A percentile compares a stretch with the other conserved stretches of the same genome.
These are phyloP conservation scores for Drosophila kuntzei DNA, from an alignment of 2,888 invertebrate genomes.

Conservation along the genomic window DNA sequence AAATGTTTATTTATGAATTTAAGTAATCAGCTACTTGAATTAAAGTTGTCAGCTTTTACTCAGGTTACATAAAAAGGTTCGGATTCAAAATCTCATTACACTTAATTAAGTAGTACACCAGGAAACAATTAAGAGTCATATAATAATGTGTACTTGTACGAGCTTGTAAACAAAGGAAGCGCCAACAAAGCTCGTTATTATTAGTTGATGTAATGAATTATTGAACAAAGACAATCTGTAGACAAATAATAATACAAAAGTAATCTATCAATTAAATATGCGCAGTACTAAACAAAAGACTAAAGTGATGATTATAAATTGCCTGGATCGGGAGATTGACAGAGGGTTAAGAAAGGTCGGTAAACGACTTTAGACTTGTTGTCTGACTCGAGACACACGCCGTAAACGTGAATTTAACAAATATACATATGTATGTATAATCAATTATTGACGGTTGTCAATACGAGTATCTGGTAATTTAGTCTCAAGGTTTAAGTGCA, in stretches of 20 bases:
- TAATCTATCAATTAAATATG: constrained; percentile 51
- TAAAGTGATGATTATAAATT: constrained; percentile 43
- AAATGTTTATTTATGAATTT: constrained; percentile 12
- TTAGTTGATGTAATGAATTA: constrained; percentile 34
- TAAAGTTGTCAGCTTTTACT: constrained; percentile 5
- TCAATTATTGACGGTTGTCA: not conserved
- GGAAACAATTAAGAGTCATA: constrained; percentile 25
- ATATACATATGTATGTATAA: not conserved
- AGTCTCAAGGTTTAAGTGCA: constrained; percentile 14
- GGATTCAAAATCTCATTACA: constrained; percentile 5
- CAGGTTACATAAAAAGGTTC: constrained; percentile 3
- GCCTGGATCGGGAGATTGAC: constrained; percentile 29
- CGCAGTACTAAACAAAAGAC: constrained; percentile 38
- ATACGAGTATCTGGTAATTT: not conserved
- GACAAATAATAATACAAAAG: constrained; percentile 28
- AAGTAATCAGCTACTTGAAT: constrained; percentile 7
- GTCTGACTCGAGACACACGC: constrained; percentile 1
- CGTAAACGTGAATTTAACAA: not conserved
- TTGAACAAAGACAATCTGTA: constrained; percentile 54
- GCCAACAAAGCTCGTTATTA: constrained; percentile 32
- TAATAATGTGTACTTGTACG: constrained; percentile 13
- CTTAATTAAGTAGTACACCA: constrained; percentile 20
- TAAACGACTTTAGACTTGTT: constrained; percentile 2
- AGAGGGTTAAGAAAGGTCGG: constrained; percentile 14
- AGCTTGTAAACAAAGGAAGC: constrained; percentile 45